Percentiles rank a stretch among this genome's conserved stretches.
These are phyloP conservation scores for Scalopus aquaticus DNA, from an alignment of 2,113 vertebrate genomes.

Conservation along the genomic window DNA sequence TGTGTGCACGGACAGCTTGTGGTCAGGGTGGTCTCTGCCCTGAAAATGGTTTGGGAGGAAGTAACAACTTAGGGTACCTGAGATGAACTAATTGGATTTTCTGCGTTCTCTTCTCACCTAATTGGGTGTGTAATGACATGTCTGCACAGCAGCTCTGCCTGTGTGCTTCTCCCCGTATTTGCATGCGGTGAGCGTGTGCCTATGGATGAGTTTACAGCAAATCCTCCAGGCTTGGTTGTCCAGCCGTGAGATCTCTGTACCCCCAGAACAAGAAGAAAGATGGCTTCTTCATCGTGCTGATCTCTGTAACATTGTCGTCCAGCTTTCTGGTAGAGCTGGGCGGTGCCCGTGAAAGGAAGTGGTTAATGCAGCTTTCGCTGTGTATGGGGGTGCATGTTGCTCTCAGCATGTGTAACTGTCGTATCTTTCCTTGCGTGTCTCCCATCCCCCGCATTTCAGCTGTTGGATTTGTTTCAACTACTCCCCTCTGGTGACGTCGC, in stretches of 20 bases:
- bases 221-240: neutral
- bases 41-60: neutral
- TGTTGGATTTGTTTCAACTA: neutral
- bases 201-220: neutral
- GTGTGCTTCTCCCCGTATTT: neutral
- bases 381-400: neutral
- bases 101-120: constrained; percentile 36
- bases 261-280: neutral
- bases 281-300: neutral
- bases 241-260: neutral
- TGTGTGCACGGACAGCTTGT: rapidly evolving
- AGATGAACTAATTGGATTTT: constrained; percentile 52
- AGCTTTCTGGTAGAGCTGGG: neutral
- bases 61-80: neutral
- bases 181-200: neutral
- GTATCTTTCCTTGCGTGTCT: neutral
- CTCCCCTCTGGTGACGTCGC: neutral
- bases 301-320: neutral
- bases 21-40: neutral
- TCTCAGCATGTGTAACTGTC: neutral
- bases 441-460: neutral
- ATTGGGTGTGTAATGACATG: constrained; percentile 21
- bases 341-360: neutral
- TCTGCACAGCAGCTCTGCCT: neutral
- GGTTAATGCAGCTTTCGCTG: neutral